Evolutionary conservation across 2,888 invertebrate species (phyloP).

Genomic region (Myopa testacea): DNA sequence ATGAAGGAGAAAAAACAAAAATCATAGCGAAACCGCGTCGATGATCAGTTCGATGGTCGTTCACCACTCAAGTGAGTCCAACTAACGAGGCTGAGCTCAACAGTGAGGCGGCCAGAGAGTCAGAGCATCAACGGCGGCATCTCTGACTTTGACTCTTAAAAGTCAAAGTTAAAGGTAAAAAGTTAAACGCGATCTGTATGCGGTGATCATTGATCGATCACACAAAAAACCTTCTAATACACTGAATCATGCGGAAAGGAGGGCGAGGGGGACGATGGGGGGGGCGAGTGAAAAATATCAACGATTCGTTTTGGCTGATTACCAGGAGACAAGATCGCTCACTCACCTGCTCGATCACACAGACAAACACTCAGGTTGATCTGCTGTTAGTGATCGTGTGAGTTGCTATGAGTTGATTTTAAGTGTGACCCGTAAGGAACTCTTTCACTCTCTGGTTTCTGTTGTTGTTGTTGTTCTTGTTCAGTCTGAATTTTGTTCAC

Average conservation of each 20-base stretch:
- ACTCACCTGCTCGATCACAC: not conserved
- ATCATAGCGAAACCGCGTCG: not conserved
- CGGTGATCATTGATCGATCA: constrained; percentile 11
- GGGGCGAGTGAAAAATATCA: constrained; percentile 4
- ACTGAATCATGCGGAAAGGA: not conserved
- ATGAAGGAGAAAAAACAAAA: not conserved
- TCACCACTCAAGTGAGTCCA: constrained; percentile 28
- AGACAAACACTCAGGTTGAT: not conserved
- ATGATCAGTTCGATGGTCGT: constrained; percentile 7
- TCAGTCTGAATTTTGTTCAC: not conserved
- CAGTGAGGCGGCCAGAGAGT: constrained; percentile 41
- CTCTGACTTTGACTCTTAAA: not conserved
- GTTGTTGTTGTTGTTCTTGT: constrained; percentile 11
- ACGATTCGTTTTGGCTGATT: constrained; percentile 61
- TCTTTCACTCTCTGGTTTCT: not conserved
- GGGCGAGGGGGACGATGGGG: not conserved
- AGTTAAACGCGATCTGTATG: constrained; percentile 30
- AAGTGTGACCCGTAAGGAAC: constrained; percentile 18
- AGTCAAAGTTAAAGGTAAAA: constrained; percentile 35
- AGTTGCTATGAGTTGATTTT: constrained; percentile 47
- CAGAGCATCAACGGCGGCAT: constrained; percentile 34
- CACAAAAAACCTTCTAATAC: constrained; percentile 44
- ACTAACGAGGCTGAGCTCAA: constrained; percentile 26
- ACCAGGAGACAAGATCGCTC: constrained; percentile 46
- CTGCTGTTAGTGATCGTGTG: constrained; percentile 51